A percentile compares a stretch with the other conserved stretches of the same genome.
Evolutionary conservation across 1,140 invertebrate genomes (phyloP).

Genomic region (Euschistus heros): DNA sequence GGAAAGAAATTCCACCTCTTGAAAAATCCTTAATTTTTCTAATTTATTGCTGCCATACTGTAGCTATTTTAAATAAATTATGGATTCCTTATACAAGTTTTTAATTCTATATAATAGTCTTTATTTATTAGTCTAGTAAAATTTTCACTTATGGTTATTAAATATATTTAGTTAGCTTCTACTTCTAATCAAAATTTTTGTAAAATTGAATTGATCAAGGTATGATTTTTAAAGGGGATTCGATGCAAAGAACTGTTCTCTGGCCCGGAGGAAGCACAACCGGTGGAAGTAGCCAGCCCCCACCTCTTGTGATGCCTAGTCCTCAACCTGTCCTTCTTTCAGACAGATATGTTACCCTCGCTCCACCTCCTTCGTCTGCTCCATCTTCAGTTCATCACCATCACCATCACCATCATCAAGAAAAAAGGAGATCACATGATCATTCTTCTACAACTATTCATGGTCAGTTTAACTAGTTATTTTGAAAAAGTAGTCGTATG

Average conservation of each 20-base stretch:
- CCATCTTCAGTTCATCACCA: neutral
- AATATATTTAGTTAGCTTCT: no score
- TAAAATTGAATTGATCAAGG: no score
- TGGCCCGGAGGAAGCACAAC: slow-evolving; percentile 52
- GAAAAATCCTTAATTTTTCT: no score
- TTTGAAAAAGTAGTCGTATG: no score
- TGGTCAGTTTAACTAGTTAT: neutral
- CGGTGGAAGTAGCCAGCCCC: slow-evolving; percentile 35
- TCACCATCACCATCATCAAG: slow-evolving; percentile 16
- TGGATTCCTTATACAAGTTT: no score
- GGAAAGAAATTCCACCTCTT: no score
- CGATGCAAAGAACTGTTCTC: slow-evolving; percentile 62
- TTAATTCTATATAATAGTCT: no score
- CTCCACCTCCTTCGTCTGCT: slow-evolving; percentile 32
- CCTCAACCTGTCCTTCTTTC: slow-evolving; percentile 30
- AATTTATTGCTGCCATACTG: no score
- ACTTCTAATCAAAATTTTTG: no score
- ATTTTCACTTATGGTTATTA: no score
- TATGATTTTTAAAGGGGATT: slow-evolving; percentile 40
- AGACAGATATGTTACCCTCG: slow-evolving; percentile 27
- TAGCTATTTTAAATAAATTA: no score
- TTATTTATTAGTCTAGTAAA: no score
- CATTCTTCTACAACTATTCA: neutral
- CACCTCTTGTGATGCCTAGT: slow-evolving; percentile 46
- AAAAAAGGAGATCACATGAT: slow-evolving; percentile 13